A percentile compares a stretch with the other conserved stretches of the same genome.
Evolutionary conservation across 2,797 vertebrate genomes (phyloP).

Genomic region (Neoniphon sammara): DNA sequence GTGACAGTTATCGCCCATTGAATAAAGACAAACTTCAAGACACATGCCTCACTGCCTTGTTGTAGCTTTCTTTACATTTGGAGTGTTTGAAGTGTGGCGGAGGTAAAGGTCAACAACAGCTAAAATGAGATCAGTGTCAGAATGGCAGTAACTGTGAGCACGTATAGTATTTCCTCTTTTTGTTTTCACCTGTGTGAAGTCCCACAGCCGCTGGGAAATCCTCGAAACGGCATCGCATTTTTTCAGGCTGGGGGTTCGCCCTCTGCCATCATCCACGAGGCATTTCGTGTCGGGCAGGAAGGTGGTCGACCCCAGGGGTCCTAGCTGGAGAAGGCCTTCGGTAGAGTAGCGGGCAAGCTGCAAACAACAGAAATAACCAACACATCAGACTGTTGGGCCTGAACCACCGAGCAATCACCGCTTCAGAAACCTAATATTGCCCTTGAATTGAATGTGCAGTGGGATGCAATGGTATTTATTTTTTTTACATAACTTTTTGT

Average conservation of each 20-base stretch:
- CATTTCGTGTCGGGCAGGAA: slow-evolving; percentile 98
- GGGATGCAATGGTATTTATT: slow-evolving; percentile 5
- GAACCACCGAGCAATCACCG: neutral
- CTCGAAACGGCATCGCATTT: slow-evolving; percentile 90
- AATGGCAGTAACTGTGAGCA: neutral
- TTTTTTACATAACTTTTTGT: neutral
- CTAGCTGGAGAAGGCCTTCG: slow-evolving; percentile 93
- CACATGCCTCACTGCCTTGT: neutral
- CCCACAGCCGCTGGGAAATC: slow-evolving; percentile 92
- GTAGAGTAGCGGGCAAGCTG: slow-evolving; percentile 96
- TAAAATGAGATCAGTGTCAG: neutral
- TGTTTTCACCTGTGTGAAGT: slow-evolving; percentile 92
- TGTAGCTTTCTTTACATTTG: neutral
- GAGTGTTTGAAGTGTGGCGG: neutral
- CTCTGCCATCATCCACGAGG: slow-evolving; percentile 91
- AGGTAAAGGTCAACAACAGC: neutral
- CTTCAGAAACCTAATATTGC: slow-evolving; percentile 13
- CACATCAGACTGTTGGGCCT: slow-evolving; percentile 17
- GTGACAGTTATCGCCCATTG: neutral
- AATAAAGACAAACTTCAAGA: neutral
- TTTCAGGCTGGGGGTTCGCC: slow-evolving; percentile 88
- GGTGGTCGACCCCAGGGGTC: slow-evolving; percentile 94
- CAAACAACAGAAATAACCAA: slow-evolving; percentile 45
- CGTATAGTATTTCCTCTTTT: neutral
- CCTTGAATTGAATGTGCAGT: neutral